These are phyloP conservation scores for Paracanthobrama guichenoti DNA, from an alignment of 2,113 vertebrate species.

Conservation along the genomic window DNA sequence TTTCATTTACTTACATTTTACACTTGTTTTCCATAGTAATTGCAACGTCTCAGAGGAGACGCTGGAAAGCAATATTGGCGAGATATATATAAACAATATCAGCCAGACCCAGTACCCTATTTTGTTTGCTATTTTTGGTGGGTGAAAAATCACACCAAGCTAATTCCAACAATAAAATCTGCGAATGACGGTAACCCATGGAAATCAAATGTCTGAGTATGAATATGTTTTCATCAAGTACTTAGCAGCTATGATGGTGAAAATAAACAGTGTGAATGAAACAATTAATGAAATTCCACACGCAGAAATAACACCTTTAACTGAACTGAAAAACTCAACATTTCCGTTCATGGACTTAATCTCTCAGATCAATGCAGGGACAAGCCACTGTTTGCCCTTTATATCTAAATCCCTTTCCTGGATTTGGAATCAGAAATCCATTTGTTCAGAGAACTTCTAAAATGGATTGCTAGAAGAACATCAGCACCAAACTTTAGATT, in stretches of 20 bases:
- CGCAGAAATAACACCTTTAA: background rate
- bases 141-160: background rate
- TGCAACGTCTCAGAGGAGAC: slow-evolving; percentile 8
- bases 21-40: slow-evolving; percentile 19
- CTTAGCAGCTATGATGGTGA: background rate
- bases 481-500: slow-evolving; percentile 6
- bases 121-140: slow-evolving; percentile 17
- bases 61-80: slow-evolving; percentile 2
- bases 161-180: background rate
- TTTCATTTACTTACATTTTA: slow-evolving; percentile 33
- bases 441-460: slow-evolving; percentile 2
- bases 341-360: slow-evolving; percentile 29
- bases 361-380: slow-evolving; percentile 23
- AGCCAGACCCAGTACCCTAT: slow-evolving; percentile 1
- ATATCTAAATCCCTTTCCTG: slow-evolving; percentile 32
- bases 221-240: slow-evolving; percentile 9
- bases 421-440: slow-evolving; percentile 35
- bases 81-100: background rate
- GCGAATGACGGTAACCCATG: background rate
- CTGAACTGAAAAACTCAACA: background rate
- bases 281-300: background rate
- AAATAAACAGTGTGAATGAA: background rate
- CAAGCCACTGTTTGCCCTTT: slow-evolving; percentile 33
- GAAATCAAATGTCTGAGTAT: background rate
- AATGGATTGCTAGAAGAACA: background rate